These are phyloP conservation scores for Drosophila atroscutellata DNA, from an alignment of 2,888 invertebrate genomes.

Conservation along the genomic window DNA sequence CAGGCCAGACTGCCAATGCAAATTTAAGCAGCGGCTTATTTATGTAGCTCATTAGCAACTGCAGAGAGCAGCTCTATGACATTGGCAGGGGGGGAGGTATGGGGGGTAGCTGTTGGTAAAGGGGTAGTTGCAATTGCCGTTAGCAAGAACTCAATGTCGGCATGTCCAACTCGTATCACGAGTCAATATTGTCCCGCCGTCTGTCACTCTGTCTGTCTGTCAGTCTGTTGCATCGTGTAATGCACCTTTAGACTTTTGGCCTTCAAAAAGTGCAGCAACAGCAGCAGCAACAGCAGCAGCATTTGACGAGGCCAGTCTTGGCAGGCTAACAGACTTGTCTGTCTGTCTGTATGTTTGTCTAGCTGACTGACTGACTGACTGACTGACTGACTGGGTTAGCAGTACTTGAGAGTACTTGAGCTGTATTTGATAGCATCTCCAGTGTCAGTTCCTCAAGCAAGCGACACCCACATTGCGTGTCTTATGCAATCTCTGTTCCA, in stretches of 20 bases:
- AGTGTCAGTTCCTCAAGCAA: slow-evolving; percentile 21
- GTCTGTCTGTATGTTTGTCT: not conserved
- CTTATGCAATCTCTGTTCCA: slow-evolving; percentile 64
- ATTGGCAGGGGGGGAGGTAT: not conserved
- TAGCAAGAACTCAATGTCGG: slow-evolving; percentile 58
- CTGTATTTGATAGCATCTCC: slow-evolving; percentile 27
- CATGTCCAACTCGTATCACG: slow-evolving; percentile 55
- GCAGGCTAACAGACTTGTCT: slow-evolving; percentile 21
- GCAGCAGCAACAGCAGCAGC: slow-evolving; percentile 23
- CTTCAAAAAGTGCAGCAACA: slow-evolving; percentile 61
- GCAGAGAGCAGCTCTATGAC: not conserved
- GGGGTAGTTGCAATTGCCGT: slow-evolving; percentile 43
- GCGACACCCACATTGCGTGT: slow-evolving; percentile 49
- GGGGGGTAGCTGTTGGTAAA: not conserved
- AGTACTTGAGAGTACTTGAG: slow-evolving; percentile 23
- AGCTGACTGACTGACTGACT: slow-evolving; percentile 12
- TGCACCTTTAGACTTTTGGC: slow-evolving; percentile 65
- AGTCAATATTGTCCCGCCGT: slow-evolving; percentile 58
- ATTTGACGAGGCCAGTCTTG: slow-evolving; percentile 29
- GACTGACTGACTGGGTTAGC: slow-evolving; percentile 54
- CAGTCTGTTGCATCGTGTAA: slow-evolving; percentile 27
- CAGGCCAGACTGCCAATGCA: slow-evolving; percentile 60
- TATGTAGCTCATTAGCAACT: slow-evolving; percentile 71
- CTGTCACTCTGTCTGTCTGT: slow-evolving; percentile 9
- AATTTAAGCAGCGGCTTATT: slow-evolving; percentile 70